Evolutionary conservation across 1,140 invertebrate species (phyloP), one percentile per base, ranked within the genome.

Genomic region (Dendrolimus punctatus): DNA sequence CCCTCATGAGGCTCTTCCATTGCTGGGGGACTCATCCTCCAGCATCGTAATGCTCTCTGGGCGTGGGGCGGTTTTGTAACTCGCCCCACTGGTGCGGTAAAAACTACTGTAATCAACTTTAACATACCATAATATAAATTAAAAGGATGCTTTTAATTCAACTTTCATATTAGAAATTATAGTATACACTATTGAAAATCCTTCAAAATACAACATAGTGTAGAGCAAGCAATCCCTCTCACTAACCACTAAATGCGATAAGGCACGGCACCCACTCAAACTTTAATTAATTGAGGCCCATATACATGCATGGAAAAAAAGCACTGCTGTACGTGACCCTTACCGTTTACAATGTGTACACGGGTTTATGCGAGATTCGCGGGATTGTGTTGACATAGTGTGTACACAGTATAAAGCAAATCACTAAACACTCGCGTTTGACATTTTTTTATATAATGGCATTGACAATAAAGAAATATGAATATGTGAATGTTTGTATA

Each of bases 271-370:
- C 44, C 47, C 51, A 50, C 48, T 58, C 57, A 49, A 58, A 58
- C 57, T 58, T 58, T 58, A 58, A 58, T 58, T 58, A 58, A 58
- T 58, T 53, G 51, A 40, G 50, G 23, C 23, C 23, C 44, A 50
- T 48, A 52, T 58, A 58, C 54, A 58, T 54, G 57, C 51, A 54
- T 50, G 51, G 44, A 58, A 58, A 58, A n/a, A 58, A 58, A 58
- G 38, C 49, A 43, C 10, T 51, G 39, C 46, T 8, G 46, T 46
- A 58, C 57, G 57, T 58, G 57, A 58, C 57, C 48, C 37, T 50
- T 43, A 43, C 46, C 48, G 39, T 6, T 48, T 37, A 46, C 46
- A 46, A 46, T 37, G 43, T 49, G 37, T 45, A 40, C 46, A 23
- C 46, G 42, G 39, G 42, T 58, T 58, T 58, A 58, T 58, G 23